Evolutionary conservation across 2,113 vertebrate species (phyloP).

Genomic region (Hipposideros armiger): DNA sequence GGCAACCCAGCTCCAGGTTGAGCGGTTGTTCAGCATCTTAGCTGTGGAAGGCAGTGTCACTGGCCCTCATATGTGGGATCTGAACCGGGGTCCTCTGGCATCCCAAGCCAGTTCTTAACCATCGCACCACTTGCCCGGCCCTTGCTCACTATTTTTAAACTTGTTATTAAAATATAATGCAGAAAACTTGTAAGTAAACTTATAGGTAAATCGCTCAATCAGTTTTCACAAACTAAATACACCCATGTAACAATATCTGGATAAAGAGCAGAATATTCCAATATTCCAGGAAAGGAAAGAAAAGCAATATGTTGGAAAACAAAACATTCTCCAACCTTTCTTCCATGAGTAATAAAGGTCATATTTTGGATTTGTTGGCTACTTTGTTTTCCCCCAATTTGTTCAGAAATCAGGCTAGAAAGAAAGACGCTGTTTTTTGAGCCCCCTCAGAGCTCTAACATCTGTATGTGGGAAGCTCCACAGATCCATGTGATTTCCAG

Average conservation of each 20-base stretch:
- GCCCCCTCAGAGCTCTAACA: neutral
- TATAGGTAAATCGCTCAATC: neutral
- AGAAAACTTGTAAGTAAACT: neutral
- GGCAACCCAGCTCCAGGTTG: no score
- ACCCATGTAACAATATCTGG: neutral
- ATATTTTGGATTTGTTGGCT: neutral
- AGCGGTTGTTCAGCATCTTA: no score
- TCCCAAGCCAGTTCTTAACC: no score
- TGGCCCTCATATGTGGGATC: no score
- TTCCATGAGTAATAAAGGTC: neutral
- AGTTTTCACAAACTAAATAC: neutral
- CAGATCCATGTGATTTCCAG: neutral
- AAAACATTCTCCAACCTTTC: neutral
- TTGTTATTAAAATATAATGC: neutral
- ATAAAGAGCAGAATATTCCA: neutral
- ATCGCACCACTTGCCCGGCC: no score
- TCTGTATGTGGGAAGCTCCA: neutral
- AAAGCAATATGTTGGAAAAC: neutral
- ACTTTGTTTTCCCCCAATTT: neutral
- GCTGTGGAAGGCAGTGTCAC: no score
- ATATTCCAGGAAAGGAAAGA: neutral
- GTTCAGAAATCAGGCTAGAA: neutral
- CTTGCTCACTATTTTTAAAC: neutral
- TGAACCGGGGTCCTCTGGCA: no score
- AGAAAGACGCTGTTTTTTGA: neutral